Evolutionary conservation across 2,888 invertebrate species (phyloP).

Genomic region (Heliothis peltigera): DNA sequence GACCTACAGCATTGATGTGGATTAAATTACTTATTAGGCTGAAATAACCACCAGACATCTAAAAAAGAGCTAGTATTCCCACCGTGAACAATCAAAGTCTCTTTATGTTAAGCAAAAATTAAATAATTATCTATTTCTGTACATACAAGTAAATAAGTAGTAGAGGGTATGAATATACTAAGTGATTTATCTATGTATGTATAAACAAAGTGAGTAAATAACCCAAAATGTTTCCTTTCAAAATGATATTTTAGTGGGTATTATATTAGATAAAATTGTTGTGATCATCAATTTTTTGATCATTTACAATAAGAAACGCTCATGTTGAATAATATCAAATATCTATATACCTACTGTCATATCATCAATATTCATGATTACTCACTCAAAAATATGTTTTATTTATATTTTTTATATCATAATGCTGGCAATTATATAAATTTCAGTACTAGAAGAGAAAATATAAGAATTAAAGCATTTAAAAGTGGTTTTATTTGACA

Average conservation of each 20-base stretch:
- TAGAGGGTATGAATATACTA: slow-evolving; percentile 70
- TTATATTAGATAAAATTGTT: slow-evolving; percentile 36
- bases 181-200: slow-evolving; percentile 62
- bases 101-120: slow-evolving; percentile 74
- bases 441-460: slow-evolving; percentile 78
- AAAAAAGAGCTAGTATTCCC: slow-evolving; percentile 85
- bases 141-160: slow-evolving; percentile 74
- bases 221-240: slow-evolving; percentile 51
- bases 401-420: slow-evolving; percentile 75
- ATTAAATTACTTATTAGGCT: slow-evolving; percentile 73
- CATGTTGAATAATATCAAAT: slow-evolving; percentile 40
- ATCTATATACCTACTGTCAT: slow-evolving; percentile 33
- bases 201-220: slow-evolving; percentile 63
- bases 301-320: slow-evolving; percentile 48
- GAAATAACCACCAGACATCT: slow-evolving; percentile 84
- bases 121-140: slow-evolving; percentile 76
- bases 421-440: slow-evolving; percentile 76
- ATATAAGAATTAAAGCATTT: slow-evolving; percentile 81
- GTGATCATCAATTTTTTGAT: slow-evolving; percentile 46
- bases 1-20: slow-evolving; percentile 61
- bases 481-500: slow-evolving; percentile 67
- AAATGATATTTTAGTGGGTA: slow-evolving; percentile 45
- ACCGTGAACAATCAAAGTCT: slow-evolving; percentile 87
- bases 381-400: slow-evolving; percentile 60
- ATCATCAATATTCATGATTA: slow-evolving; percentile 52